Evolutionary conservation across 2,888 invertebrate species (phyloP).

Genomic region (Dendrolimus houi): DNA sequence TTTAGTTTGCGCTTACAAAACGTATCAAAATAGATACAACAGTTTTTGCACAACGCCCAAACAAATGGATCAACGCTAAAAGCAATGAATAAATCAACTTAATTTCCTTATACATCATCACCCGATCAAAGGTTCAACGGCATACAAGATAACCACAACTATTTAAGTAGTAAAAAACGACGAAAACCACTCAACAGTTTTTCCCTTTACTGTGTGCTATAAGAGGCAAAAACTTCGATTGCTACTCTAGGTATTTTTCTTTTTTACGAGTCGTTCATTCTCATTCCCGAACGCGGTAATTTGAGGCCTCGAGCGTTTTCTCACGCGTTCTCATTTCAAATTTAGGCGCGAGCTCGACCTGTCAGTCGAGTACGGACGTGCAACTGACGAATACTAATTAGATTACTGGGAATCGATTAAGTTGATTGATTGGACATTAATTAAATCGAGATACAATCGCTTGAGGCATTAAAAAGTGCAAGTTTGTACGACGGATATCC

Average conservation of each 20-base stretch:
- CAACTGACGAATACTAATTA: conserved; percentile 7
- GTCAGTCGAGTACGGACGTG: conserved; percentile 30
- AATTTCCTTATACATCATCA: background rate
- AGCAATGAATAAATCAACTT: background rate
- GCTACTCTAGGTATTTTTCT: conserved; percentile 14
- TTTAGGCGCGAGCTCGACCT: conserved; percentile 54
- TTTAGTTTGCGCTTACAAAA: background rate
- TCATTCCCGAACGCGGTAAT: conserved; percentile 49
- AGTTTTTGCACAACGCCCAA: background rate
- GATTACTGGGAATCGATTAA: conserved; percentile 1
- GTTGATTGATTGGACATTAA: background rate
- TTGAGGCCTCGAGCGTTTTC: conserved; percentile 53
- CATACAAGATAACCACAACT: conserved; percentile 4
- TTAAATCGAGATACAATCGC: background rate
- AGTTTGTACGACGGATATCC: background rate
- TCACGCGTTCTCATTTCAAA: conserved; percentile 62
- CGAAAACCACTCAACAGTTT: conserved; percentile 15
- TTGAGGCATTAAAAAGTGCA: background rate
- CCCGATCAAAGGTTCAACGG: background rate
- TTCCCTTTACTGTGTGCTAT: conserved; percentile 15
- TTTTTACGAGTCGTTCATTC: conserved; percentile 32
- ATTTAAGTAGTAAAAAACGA: conserved; percentile 17
- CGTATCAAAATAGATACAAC: background rate
- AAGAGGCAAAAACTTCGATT: conserved; percentile 32
- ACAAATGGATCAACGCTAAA: background rate